phyloP scores from a whole-genome alignment of 2,888 invertebrate genomes.

The Leucozona laternaria region DNA sequence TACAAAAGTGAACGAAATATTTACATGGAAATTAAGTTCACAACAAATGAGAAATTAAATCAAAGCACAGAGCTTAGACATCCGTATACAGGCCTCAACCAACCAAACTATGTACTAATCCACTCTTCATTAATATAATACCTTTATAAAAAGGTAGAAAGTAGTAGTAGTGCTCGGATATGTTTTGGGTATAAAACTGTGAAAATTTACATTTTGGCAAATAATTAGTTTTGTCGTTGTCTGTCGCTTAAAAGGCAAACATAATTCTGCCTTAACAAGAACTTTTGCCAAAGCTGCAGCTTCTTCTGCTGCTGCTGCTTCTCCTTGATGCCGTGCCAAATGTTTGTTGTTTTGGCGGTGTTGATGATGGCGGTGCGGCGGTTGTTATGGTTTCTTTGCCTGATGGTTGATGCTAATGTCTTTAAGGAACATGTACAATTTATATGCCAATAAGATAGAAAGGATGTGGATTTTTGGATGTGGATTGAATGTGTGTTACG shows the following conservation, averaged over 20 bases:
- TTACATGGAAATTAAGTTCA: conserved; percentile 16
- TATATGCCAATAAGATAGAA: conserved; percentile 44
- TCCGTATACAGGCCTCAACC: conserved; percentile 32
- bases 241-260: conserved; percentile 42
- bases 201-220: conserved; percentile 72
- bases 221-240: conserved; percentile 75
- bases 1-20: not conserved
- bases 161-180: not conserved
- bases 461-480: conserved; percentile 24
- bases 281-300: conserved; percentile 17
- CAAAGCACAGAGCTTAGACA: conserved; percentile 4
- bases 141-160: not conserved
- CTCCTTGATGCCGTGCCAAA: conserved; percentile 67
- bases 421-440: conserved; percentile 63
- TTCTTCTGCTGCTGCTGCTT: not conserved
- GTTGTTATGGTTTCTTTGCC: conserved; percentile 62
- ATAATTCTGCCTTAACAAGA: not conserved
- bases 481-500: not conserved
- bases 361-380: conserved; percentile 2
- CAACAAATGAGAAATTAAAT: conserved; percentile 52
- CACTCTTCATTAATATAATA: not conserved
- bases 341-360: conserved; percentile 61
- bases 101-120: conserved; percentile 15
- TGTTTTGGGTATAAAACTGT: conserved; percentile 20
- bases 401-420: conserved; percentile 67